Evolutionary conservation across 2,113 vertebrate genomes (phyloP).

Genomic region (Pedetes capensis): DNA sequence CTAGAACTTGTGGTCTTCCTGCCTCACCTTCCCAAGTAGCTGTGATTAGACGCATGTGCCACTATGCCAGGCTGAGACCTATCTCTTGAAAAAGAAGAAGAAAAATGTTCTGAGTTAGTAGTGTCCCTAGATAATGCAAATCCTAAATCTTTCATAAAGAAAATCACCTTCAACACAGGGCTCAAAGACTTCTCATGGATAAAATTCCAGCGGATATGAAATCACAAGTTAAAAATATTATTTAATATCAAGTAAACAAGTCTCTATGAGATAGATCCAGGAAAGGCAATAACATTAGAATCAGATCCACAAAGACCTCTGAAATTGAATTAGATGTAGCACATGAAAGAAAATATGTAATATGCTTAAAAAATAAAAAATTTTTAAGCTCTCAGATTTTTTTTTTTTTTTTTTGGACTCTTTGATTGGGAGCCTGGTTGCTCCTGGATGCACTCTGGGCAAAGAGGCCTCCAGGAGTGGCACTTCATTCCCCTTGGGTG

Average conservation of each 20-base stretch:
- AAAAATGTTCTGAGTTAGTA: not conserved
- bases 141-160: not conserved
- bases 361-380: not conserved
- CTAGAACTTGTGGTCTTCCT: too few species aligned
- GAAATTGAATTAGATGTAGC: not conserved
- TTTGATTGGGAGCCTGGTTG: not conserved
- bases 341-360: not conserved
- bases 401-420: not conserved
- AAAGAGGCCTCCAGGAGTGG: not conserved
- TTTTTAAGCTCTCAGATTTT: not conserved
- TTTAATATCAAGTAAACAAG: not conserved
- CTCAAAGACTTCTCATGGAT: too few species aligned
- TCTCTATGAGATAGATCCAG: not conserved
- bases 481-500: not conserved
- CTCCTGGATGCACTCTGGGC: not conserved
- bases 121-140: not conserved
- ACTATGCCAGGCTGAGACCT: too few species aligned
- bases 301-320: not conserved
- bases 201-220: too few species aligned
- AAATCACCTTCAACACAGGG: not conserved
- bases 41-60: too few species aligned
- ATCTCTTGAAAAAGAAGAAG: not conserved
- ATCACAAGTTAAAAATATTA: not conserved
- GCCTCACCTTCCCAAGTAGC: too few species aligned
- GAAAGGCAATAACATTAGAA: not conserved